Percentiles rank a stretch among this genome's conserved stretches.
Evolutionary conservation across 2,797 vertebrate genomes (phyloP).

Genomic region (Brachyrhaphis roseni): DNA sequence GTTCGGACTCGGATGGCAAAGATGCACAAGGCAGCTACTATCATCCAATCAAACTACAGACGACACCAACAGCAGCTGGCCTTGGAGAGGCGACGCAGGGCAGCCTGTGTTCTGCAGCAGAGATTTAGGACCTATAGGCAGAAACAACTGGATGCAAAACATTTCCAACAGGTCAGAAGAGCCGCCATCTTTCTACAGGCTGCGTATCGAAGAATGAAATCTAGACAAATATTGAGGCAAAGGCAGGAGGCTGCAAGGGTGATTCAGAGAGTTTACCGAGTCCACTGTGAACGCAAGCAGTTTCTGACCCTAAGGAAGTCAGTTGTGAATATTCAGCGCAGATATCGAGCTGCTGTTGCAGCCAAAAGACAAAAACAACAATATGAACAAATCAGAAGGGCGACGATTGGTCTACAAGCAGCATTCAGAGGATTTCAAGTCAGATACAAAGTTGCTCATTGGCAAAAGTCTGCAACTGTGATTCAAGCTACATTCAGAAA

Average conservation of each 20-base stretch:
- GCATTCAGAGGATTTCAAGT: conserved; percentile 59
- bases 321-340: conserved; percentile 73
- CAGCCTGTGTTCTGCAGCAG: conserved; percentile 35
- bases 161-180: conserved; percentile 47
- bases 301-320: conserved; percentile 74
- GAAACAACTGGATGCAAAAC: not conserved
- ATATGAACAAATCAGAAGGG: conserved; percentile 38
- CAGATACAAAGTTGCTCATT: conserved; percentile 48
- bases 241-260: conserved; percentile 70
- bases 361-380: conserved; percentile 44
- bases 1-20: conserved; percentile 7
- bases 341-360: conserved; percentile 69
- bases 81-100: conserved; percentile 42
- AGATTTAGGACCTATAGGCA: conserved; percentile 48
- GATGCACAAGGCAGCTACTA: conserved; percentile 49
- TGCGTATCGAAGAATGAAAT: conserved; percentile 71
- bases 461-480: conserved; percentile 62
- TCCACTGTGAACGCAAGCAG: conserved; percentile 46
- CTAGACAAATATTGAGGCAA: conserved; percentile 45
- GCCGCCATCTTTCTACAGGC: conserved; percentile 77
- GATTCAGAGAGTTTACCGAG: conserved; percentile 83
- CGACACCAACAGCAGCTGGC: conserved; percentile 11
- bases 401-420: conserved; percentile 67
- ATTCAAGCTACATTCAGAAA: conserved; percentile 76
- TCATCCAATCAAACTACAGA: conserved; percentile 53